Conservation (phyloP, 2,888 invertebrate genomes). For the Alloplasta piceator region DNA sequence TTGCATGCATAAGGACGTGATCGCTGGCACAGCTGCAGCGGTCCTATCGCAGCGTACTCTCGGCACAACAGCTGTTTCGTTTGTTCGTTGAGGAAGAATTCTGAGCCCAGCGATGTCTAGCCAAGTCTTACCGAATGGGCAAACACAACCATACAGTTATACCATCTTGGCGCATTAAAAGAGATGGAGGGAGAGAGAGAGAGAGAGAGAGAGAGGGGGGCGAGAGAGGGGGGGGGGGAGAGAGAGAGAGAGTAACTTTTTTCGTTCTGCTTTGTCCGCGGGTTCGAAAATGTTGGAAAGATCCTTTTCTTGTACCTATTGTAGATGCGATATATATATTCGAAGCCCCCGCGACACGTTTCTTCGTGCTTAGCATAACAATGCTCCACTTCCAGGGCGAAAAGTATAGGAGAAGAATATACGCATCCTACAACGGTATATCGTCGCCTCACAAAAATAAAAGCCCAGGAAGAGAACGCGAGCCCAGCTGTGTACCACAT, state of each 20-base stretch:
- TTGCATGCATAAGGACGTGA: too few relatives aligned
- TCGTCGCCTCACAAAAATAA: slow-evolving; percentile 48
- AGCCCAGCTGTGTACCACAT: slow-evolving; percentile 60
- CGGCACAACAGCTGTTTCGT: too few relatives aligned
- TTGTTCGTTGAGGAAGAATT: too few relatives aligned
- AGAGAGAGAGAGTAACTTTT: slow-evolving; percentile 9
- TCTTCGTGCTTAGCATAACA: slow-evolving; percentile 74
- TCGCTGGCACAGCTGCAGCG: too few relatives aligned
- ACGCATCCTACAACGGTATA: slow-evolving; percentile 54
- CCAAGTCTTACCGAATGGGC: too few relatives aligned
- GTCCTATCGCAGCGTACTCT: too few relatives aligned
- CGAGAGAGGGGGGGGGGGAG: slow-evolving; percentile 11
- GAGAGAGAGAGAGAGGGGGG: slow-evolving; percentile 13
- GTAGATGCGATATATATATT: slow-evolving; percentile 18
- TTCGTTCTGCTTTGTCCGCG: slow-evolving; percentile 46
- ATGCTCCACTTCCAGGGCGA: slow-evolving; percentile 68
- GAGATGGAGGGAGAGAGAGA: slow-evolving; percentile 21
- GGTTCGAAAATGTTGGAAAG: slow-evolving; percentile 46
- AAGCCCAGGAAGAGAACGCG: slow-evolving; percentile 44
- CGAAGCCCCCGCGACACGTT: slow-evolving; percentile 63
- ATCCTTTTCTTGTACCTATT: slow-evolving; percentile 50
- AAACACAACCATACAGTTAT: too few relatives aligned
- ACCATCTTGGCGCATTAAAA: not conserved
- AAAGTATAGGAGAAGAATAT: slow-evolving; percentile 50
- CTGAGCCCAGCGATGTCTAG: too few relatives aligned